phyloP scores from a whole-genome alignment of 2,797 vertebrate genomes.

The Dermochelys coriacea region DNA sequence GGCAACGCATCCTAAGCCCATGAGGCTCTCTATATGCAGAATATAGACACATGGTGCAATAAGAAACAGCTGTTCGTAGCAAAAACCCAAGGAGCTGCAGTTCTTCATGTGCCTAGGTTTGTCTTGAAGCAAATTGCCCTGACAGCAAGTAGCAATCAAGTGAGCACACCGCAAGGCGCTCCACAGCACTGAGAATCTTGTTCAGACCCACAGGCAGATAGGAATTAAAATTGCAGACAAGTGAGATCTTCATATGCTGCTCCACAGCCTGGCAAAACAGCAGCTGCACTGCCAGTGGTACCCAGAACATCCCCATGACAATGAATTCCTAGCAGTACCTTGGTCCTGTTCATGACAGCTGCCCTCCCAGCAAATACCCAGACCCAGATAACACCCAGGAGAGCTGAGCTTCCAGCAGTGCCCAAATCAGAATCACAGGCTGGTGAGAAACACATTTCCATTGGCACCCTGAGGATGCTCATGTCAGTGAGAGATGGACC shows the following conservation, averaged over 20 bases:
- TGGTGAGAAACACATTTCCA: background rate
- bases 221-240: background rate
- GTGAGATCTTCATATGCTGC: background rate
- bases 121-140: background rate
- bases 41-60: accelerated
- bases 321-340: background rate
- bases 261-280: background rate
- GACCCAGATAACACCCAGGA: background rate
- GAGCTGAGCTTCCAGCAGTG: background rate
- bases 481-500: background rate
- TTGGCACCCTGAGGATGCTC: accelerated
- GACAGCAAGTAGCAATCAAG: background rate
- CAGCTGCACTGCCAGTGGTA: background rate
- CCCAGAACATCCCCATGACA: accelerated
- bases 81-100: background rate
- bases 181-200: background rate
- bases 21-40: background rate
- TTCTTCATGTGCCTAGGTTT: accelerated
- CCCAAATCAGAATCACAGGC: background rate
- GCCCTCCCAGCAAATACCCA: background rate
- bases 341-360: background rate
- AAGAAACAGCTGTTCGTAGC: background rate
- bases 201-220: background rate
- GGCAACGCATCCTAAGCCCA: background rate
- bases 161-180: background rate